Conservation (phyloP, 2,113 vertebrate genomes). For the Saguinus imperator region DNA sequence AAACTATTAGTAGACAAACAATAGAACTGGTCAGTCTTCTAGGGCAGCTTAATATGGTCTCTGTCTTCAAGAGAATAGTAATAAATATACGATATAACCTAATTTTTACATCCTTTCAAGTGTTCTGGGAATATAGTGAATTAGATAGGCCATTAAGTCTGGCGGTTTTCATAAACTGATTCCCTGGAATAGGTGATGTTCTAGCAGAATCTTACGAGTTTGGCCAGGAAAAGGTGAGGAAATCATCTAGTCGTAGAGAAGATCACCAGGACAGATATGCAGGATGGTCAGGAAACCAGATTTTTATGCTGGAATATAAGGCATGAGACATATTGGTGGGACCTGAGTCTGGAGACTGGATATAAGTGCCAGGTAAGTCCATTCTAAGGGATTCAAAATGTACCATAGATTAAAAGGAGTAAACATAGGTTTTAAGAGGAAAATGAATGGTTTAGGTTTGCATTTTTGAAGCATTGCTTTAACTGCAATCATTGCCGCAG, state of each 20-base stretch:
- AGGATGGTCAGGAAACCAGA: background rate
- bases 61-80: background rate
- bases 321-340: background rate
- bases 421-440: background rate
- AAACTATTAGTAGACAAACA: background rate
- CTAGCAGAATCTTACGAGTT: background rate
- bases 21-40: background rate
- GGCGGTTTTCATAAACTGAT: background rate
- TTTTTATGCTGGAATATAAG: background rate
- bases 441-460: background rate
- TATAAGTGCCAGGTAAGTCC: background rate
- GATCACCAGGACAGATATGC: background rate
- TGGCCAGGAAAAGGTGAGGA: background rate
- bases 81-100: background rate
- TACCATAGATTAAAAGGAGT: background rate
- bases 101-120: background rate
- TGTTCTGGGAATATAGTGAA: background rate
- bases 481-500: background rate
- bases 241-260: background rate
- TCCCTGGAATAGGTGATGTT: background rate
- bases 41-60: background rate
- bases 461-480: background rate
- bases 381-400: background rate
- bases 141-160: background rate
- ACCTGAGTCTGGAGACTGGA: rapidly evolving